phyloP scores from a whole-genome alignment of 1,140 invertebrate genomes.

The Carposina sasakii region DNA sequence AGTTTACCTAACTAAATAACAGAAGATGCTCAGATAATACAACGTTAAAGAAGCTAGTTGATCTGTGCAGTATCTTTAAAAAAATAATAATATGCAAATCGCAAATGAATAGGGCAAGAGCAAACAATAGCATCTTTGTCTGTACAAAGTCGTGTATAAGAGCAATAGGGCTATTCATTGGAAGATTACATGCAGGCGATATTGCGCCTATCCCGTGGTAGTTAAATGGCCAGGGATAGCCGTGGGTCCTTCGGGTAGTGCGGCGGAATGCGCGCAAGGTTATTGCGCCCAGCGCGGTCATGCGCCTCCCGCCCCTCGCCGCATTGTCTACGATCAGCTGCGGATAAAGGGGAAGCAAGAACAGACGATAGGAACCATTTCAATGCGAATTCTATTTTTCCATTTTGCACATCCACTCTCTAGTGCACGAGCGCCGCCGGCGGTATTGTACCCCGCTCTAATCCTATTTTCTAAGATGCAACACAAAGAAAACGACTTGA shows the following conservation, averaged over 20 bases:
- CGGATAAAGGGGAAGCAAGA: conserved; percentile 60
- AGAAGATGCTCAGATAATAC: too few species aligned
- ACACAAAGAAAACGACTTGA: conserved; percentile 38
- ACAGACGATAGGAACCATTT: conserved; percentile 56
- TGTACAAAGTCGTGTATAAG: too few species aligned
- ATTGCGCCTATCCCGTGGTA: too few species aligned
- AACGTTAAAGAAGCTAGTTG: too few species aligned
- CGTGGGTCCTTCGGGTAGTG: conserved; percentile 57
- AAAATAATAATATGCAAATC: too few species aligned
- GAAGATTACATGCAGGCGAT: too few species aligned
- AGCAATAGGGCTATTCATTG: too few species aligned
- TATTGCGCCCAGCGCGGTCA: conserved; percentile 69
- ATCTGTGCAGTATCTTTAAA: too few species aligned
- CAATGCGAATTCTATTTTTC: conserved; percentile 58
- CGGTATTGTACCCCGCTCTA: conserved; percentile 50
- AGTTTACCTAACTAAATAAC: too few species aligned
- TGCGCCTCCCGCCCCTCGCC: conserved; percentile 38
- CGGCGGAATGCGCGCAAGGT: conserved; percentile 67
- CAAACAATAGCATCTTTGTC: too few species aligned
- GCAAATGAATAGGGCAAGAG: too few species aligned
- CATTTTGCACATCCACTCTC: conserved; percentile 24
- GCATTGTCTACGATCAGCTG: conserved; percentile 63
- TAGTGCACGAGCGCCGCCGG: conserved; percentile 42
- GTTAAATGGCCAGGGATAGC: too few species aligned
- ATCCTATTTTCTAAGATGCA: conserved; percentile 46